phyloP scores from a whole-genome alignment of 1,140 invertebrate species.

The Pseudomyrmex concolor region DNA sequence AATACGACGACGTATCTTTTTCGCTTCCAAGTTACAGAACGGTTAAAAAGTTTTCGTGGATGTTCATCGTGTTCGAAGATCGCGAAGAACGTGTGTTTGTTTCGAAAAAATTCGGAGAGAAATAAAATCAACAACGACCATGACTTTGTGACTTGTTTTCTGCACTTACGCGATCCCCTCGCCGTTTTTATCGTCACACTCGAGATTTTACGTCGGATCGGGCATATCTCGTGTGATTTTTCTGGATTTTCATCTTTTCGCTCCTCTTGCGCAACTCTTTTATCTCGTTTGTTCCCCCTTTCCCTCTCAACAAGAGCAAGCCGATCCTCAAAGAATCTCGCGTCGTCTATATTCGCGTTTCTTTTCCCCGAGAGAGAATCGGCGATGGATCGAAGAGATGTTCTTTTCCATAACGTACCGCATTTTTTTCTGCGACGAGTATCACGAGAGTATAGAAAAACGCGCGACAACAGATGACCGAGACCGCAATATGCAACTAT shows the following conservation, averaged over 20 bases:
- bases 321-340: conserved; percentile 35
- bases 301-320: conserved; percentile 10
- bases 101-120: conserved; percentile 14
- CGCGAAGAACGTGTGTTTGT: conserved; percentile 28
- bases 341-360: conserved; percentile 9
- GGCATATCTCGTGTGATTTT: background rate
- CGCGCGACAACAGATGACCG: background rate
- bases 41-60: no score
- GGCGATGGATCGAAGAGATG: conserved; percentile 23
- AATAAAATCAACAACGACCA: conserved; percentile 20
- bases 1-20: background rate
- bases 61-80: conserved; percentile 68
- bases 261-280: background rate
- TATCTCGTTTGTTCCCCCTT: no score
- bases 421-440: background rate
- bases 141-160: background rate
- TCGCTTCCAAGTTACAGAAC: background rate
- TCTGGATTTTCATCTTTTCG: background rate
- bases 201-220: background rate
- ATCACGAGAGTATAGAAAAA: background rate
- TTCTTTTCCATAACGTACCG: background rate
- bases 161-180: background rate
- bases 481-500: background rate
- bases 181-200: background rate
- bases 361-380: conserved; percentile 9